Base-by-base conservation (phyloP, 2,797 vertebrate genomes). In the Bucorvus abyssinicus region DNA sequence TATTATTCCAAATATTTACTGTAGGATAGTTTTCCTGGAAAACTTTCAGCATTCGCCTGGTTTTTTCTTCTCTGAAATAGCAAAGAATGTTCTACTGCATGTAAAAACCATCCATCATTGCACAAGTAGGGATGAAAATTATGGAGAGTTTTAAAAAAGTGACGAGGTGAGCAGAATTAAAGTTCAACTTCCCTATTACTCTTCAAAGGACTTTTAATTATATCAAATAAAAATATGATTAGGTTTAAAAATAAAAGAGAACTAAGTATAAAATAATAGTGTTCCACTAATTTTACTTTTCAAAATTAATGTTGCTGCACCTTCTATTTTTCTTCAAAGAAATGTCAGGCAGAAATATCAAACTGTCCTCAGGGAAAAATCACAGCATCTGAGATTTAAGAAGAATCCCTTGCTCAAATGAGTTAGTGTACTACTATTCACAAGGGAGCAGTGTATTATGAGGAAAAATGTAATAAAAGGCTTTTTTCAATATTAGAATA, bases 251-350 rank as follows among this genome's bases (percentile, higher is more conserved):
- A 96, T 95, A 96, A 97, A 97, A 94, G 87, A 95, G 59, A 86
- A 97, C 93, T 94, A 97, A 97, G 96, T 95, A 97, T 90, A 97
- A 97, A 98, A 97, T 96, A 97, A 97, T 96, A 97, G 97, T 90
- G 90, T 97, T 95, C 93, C 92, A 97, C 91, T 97, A 91, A 97
- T 97, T 97, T 97, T 97, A 97, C 89, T 96, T 93, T 65, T 86
- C 82, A 91, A 97, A 98, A 97, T 90, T 97, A 97, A 98, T 95
- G 91, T 89, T 96, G 87, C 93, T 96, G 84, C 83, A 95, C 85
- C 94, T 97, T 91, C 95, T 93, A 95, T 96, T 98, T 97, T 96
- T 96, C 96, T 97, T 97, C 83, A 5, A 81, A 97, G 93, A 97
- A 97, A 97, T 97, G 94, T 96, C 97, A 98, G 93, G 80, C 89